Percentiles rank a stretch among this genome's conserved stretches.
phyloP scores from a whole-genome alignment of 2,113 vertebrate genomes.

The Eupsittula cactorum region DNA sequence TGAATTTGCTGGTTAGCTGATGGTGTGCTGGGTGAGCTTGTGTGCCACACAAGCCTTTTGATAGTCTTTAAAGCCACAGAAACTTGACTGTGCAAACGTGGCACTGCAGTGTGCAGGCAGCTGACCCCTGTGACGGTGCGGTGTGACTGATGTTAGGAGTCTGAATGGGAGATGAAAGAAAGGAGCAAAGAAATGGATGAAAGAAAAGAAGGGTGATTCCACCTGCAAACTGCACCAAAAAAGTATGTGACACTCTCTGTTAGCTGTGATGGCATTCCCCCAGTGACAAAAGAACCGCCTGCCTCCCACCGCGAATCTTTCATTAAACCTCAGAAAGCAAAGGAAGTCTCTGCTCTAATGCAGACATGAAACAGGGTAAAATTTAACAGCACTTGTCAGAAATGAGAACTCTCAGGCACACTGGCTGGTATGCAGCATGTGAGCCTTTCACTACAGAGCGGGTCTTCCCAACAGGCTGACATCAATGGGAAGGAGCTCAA shows the following conservation, averaged over 20 bases:
- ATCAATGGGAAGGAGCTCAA: neutral
- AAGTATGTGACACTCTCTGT: neutral
- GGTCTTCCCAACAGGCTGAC: neutral
- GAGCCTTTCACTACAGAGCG: neutral
- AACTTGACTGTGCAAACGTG: neutral
- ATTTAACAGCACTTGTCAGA: neutral
- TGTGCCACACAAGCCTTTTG: neutral
- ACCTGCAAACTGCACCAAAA: neutral
- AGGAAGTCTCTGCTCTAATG: neutral
- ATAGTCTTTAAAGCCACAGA: neutral
- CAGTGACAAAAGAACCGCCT: neutral
- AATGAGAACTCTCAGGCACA: neutral
- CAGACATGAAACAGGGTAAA: neutral
- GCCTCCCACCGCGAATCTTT: neutral
- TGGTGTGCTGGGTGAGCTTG: neutral
- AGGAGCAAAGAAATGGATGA: neutral
- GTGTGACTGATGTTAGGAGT: neutral
- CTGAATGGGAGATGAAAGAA: neutral
- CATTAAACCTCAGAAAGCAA: neutral
- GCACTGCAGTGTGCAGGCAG: neutral
- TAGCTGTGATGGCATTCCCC: neutral
- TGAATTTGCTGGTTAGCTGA: neutral
- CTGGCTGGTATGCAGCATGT: neutral
- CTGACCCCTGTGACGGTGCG: neutral
- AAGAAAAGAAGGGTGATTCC: neutral